phyloP scores from a whole-genome alignment of 1,140 invertebrate species.

The Hydropsyche tenuis region DNA sequence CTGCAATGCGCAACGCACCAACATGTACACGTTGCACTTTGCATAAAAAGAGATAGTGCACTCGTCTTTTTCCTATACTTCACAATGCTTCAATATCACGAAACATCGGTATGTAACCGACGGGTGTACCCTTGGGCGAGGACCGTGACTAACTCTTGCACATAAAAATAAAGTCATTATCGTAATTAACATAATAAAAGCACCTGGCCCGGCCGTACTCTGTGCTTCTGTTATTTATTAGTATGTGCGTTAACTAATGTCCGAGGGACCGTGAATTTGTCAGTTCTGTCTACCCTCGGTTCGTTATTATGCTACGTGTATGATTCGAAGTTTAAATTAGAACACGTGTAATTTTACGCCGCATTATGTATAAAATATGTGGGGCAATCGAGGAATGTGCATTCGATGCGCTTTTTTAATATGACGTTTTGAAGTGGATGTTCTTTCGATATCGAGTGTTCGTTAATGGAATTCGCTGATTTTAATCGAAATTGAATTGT shows the following conservation, averaged over 20 bases:
- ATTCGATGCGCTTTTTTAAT: no score
- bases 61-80: background rate
- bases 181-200: slow-evolving; percentile 4
- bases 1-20: background rate
- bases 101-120: background rate
- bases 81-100: background rate
- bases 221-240: no score
- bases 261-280: background rate
- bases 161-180: slow-evolving; percentile 21
- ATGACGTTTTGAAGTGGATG: no score
- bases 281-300: background rate
- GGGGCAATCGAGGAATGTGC: no score
- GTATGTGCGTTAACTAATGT: background rate
- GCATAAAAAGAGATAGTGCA: background rate
- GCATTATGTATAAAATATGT: no score
- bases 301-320: background rate
- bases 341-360: background rate
- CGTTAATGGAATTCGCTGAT: no score
- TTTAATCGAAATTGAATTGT: no score
- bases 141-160: background rate
- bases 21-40: background rate
- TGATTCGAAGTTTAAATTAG: background rate
- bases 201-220: background rate
- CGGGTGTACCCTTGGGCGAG: background rate
- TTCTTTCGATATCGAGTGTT: no score